A percentile compares a stretch with the other conserved stretches of the same genome.
Conservation (phyloP, 2,797 vertebrate genomes). For the Sebastes vulpes region DNA sequence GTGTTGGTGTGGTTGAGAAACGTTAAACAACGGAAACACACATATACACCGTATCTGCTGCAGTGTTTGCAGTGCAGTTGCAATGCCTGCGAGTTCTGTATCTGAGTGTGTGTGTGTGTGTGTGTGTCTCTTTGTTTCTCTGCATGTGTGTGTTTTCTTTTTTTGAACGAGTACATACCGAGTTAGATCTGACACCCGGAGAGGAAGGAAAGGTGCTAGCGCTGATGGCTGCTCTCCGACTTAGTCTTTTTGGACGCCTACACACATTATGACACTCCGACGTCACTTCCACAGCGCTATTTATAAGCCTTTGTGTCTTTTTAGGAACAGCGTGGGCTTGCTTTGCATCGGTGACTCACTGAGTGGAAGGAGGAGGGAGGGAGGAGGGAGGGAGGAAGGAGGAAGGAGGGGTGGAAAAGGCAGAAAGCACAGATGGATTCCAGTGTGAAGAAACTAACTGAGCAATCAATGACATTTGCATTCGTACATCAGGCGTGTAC, state of each 20-base stretch:
- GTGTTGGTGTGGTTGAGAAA: conserved; percentile 74
- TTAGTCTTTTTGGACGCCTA: conserved; percentile 90
- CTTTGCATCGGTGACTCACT: conserved; percentile 91
- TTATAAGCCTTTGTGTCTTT: conserved; percentile 95
- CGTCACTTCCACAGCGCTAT: conserved; percentile 92
- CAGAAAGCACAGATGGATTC: conserved; percentile 70
- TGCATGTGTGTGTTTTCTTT: neutral
- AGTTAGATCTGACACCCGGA: conserved; percentile 14
- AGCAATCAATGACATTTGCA: conserved; percentile 66
- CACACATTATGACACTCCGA: conserved; percentile 91
- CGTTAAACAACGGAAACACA: conserved; percentile 72
- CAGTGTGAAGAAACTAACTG: conserved; percentile 64
- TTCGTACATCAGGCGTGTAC: conserved; percentile 36
- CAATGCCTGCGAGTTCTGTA: conserved; percentile 21
- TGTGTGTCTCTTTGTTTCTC: conserved; percentile 6
- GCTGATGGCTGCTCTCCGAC: conserved; percentile 83
- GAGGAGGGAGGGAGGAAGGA: conserved; percentile 13
- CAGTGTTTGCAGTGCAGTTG: conserved; percentile 56
- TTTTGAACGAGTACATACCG: neutral
- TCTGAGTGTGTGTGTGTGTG: conserved; percentile 11
- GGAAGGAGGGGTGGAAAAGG: conserved; percentile 50
- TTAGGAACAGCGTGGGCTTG: conserved; percentile 93
- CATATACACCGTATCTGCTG: conserved; percentile 18
- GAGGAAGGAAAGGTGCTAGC: conserved; percentile 59
- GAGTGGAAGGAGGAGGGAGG: conserved; percentile 72